These are phyloP conservation scores for Drosophila leontia DNA, from an alignment of 1,140 invertebrate species.

Conservation along the genomic window DNA sequence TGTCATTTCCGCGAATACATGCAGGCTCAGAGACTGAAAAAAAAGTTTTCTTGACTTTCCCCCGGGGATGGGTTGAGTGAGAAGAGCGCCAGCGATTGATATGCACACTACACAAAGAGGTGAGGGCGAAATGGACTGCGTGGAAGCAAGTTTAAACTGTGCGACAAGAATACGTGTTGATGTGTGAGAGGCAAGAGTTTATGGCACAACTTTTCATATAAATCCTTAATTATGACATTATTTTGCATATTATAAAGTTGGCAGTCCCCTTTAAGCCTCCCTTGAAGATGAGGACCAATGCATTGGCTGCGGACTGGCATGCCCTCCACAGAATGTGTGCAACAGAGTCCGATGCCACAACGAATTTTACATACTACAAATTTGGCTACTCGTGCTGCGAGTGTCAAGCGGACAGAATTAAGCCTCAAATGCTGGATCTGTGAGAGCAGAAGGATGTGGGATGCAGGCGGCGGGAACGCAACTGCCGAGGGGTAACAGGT, in stretches of 20 bases:
- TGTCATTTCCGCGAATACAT: slow-evolving; percentile 79
- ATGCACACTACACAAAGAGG: slow-evolving; percentile 52
- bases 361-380: slow-evolving; percentile 76
- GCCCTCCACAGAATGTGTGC: slow-evolving; percentile 18
- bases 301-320: slow-evolving; percentile 11
- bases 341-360: slow-evolving; percentile 58
- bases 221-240: slow-evolving; percentile 81
- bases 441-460: slow-evolving; percentile 11
- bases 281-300: slow-evolving; percentile 10
- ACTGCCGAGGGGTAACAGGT: slow-evolving; percentile 34
- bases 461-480: background rate
- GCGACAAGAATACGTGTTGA: slow-evolving; percentile 33
- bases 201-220: slow-evolving; percentile 75
- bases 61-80: slow-evolving; percentile 7
- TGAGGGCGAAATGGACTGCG: slow-evolving; percentile 30
- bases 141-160: slow-evolving; percentile 65
- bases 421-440: slow-evolving; percentile 63
- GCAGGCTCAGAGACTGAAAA: slow-evolving; percentile 45
- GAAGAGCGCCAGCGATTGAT: slow-evolving; percentile 53
- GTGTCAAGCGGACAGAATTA: slow-evolving; percentile 73
- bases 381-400: slow-evolving; percentile 52
- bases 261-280: background rate
- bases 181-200: slow-evolving; percentile 40
- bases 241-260: slow-evolving; percentile 73
- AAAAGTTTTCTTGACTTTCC: slow-evolving; percentile 36